These are phyloP conservation scores for Mythimna vitellina DNA, from an alignment of 2,888 invertebrate genomes.

Conservation along the genomic window DNA sequence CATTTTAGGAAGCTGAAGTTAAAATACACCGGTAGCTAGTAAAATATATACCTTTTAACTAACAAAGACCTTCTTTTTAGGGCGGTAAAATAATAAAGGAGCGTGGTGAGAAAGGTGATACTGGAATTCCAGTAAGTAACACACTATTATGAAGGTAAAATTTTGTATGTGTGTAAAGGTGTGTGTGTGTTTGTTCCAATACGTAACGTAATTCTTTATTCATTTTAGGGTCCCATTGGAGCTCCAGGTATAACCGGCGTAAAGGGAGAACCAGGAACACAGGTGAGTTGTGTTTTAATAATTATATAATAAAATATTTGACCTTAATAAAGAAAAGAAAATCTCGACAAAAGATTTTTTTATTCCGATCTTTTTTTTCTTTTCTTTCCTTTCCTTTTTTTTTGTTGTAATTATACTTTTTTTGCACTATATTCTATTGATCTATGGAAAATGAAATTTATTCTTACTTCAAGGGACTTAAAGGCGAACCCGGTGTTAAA, in stretches of 20 bases:
- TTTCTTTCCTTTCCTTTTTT: too few relatives aligned
- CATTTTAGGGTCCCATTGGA: conserved; percentile 2
- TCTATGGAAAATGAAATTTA: background rate
- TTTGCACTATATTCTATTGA: background rate
- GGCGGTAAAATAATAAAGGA: background rate
- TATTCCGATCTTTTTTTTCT: too few relatives aligned
- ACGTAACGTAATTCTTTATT: background rate
- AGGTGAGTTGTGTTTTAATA: background rate
- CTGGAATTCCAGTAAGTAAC: conserved; percentile 8
- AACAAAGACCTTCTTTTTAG: background rate
- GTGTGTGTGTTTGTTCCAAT: too few relatives aligned
- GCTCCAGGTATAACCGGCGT: background rate
- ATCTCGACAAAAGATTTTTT: too few relatives aligned
- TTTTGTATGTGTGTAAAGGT: too few relatives aligned
- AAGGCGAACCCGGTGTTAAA: background rate
- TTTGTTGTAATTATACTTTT: background rate
- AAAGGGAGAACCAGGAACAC: conserved; percentile 6
- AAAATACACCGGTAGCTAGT: background rate
- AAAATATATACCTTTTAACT: background rate
- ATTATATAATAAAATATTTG: too few relatives aligned
- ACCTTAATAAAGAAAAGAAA: too few relatives aligned
- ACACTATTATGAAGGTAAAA: background rate
- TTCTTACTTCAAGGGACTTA: background rate
- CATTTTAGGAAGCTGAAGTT: background rate
- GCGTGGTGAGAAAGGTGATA: conserved; percentile 33